Evolutionary conservation across 1,140 invertebrate genomes (phyloP), one percentile per base, ranked within the genome.

Genomic region (Tetramorium parvispinum): DNA sequence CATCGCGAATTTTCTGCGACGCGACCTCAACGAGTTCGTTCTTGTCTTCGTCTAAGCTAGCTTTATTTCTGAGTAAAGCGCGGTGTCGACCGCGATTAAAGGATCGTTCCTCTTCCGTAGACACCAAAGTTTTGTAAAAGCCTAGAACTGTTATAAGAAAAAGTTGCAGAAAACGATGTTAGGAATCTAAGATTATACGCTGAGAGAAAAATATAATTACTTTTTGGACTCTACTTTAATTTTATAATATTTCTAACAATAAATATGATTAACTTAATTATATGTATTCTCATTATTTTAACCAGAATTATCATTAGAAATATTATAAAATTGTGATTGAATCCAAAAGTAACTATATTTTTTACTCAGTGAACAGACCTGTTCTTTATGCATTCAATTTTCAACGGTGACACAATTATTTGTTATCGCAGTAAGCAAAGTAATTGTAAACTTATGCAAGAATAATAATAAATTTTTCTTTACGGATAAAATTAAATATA

Each of bases 51-150:
- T 7, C 49, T 13, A 83, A 6, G 18, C 46, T 40, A 57, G 55
- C 24, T 55, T 89, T 91, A 18, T 51, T 32, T 3, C 53, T 27
- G 10, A 81, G 32, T 32, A 85, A 3, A 21, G 10, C 40, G 40
- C 57, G 76, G 3, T 65, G 59, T 49, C 85, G 87, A 40, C 61
- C 16, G 66, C 85, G 85, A 2, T 27, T 24, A 21, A 89, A 92
- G 24, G 86, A 65, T 68, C 70, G 85, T 55, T 92, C 91, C 57
- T 93, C 90, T 49, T 94, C 92, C 16, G 91, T 93, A 66, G 85
- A 93, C 32, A 94, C 93, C 49, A 95, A 88, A 21, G 89, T 93
- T 88, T 94, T 94, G 78, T 95, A 95, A 83, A 95, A 94, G 57
- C 94, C 93, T 57, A 95, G 89, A 81, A 95, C 95, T 95, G 85